phyloP scores from a whole-genome alignment of 1,140 invertebrate species.

The Geopemphigus sp. region DNA sequence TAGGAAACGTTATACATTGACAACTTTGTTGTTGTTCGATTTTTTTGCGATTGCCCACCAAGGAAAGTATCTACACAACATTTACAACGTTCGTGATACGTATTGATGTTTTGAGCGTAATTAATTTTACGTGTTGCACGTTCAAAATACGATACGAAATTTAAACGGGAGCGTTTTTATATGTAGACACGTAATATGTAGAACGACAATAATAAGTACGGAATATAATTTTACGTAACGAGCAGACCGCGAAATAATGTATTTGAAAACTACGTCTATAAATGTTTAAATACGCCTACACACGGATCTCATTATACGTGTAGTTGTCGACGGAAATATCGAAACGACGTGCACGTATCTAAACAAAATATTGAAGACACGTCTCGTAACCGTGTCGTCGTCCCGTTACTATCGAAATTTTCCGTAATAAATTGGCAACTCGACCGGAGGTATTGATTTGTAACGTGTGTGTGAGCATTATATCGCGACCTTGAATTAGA shows the following conservation, averaged over 20 bases:
- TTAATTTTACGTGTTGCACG: constrained; percentile 1
- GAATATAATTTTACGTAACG: too few relatives aligned
- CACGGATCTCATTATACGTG: too few relatives aligned
- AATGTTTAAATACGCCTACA: too few relatives aligned
- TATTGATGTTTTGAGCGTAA: constrained; percentile 26
- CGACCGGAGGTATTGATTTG: neutral
- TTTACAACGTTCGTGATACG: too few relatives aligned
- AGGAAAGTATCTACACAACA: too few relatives aligned
- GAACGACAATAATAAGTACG: too few relatives aligned
- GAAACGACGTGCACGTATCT: neutral
- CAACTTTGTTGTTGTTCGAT: too few relatives aligned
- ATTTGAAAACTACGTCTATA: neutral
- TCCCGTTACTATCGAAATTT: neutral
- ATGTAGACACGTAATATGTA: too few relatives aligned
- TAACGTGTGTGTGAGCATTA: neutral
- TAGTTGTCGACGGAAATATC: neutral
- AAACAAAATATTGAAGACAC: neutral
- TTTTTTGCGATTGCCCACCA: too few relatives aligned
- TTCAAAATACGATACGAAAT: constrained; percentile 25
- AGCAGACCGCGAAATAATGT: neutral
- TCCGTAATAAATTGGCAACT: constrained; percentile 9
- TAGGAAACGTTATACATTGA: too few relatives aligned
- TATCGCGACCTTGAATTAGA: constrained; percentile 6
- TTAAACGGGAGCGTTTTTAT: too few relatives aligned
- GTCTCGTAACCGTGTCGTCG: too few relatives aligned